These are phyloP conservation scores for Cotesia chilonis DNA, from an alignment of 1,140 invertebrate species.

Conservation along the genomic window DNA sequence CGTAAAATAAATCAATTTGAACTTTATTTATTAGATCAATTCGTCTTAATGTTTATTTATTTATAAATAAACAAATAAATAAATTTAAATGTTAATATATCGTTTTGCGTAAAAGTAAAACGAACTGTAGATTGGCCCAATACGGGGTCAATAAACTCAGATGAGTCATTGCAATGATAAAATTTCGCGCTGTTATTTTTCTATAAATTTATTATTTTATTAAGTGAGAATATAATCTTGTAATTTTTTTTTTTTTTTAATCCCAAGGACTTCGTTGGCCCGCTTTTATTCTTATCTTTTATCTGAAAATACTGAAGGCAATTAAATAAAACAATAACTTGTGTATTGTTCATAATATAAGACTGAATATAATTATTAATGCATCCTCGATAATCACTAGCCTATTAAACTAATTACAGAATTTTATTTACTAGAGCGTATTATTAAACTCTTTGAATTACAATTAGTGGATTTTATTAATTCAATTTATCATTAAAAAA, in stretches of 20 bases:
- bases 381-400: not conserved
- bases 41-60: too few species aligned
- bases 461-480: too few species aligned
- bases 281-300: too few species aligned
- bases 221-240: not conserved
- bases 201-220: not conserved
- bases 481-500: too few species aligned
- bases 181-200: not conserved
- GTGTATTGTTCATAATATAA: not conserved
- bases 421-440: not conserved
- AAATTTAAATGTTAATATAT: not conserved
- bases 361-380: slow-evolving; percentile 4
- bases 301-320: too few species aligned
- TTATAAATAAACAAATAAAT: not conserved
- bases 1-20: too few species aligned
- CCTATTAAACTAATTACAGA: slow-evolving; percentile 4
- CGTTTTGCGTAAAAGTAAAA: slow-evolving; percentile 1
- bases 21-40: too few species aligned
- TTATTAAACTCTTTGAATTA: too few species aligned
- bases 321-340: not conserved
- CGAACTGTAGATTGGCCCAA: not conserved
- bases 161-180: slow-evolving; percentile 10
- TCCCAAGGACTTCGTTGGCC: not conserved
- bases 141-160: not conserved
- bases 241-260: not conserved